Conservation (phyloP, 2,888 invertebrate species). For the Proisotoma minuta region DNA sequence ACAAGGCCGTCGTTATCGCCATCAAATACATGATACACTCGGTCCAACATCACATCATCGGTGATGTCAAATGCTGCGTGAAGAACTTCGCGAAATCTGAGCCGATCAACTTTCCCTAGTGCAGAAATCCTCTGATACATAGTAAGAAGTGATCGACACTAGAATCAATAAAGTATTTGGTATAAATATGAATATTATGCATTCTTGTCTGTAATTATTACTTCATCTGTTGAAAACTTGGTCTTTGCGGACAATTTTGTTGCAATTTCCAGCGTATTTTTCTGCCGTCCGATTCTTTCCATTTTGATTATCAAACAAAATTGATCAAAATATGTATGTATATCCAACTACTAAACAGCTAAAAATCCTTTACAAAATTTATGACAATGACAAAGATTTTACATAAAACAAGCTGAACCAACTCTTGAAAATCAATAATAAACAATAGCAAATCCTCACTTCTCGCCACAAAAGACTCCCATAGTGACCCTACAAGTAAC, state of each 20-base stretch:
- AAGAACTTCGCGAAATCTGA: conserved; percentile 30
- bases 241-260: conserved; percentile 26
- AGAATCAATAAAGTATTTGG: neutral
- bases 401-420: no score
- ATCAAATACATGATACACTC: conserved; percentile 30
- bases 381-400: neutral
- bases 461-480: no score
- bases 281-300: conserved; percentile 24
- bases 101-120: conserved; percentile 25
- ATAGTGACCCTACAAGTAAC: no score
- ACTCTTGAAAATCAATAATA: no score
- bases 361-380: neutral
- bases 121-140: conserved; percentile 28
- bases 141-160: conserved; percentile 26
- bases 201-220: neutral
- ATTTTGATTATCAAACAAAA: no score
- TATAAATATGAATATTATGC: conserved; percentile 2
- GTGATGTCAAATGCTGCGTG: conserved; percentile 32
- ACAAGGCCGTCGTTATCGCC: conserved; percentile 26
- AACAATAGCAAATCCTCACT: no score
- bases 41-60: conserved; percentile 32
- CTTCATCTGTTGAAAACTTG: conserved; percentile 30
- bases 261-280: conserved; percentile 26
- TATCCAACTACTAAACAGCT: no score
- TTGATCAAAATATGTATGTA: no score